Percentiles rank a stretch among this genome's conserved stretches.
Evolutionary conservation across 2,888 invertebrate species (phyloP).

Genomic region (Himalopsyche anomala): DNA sequence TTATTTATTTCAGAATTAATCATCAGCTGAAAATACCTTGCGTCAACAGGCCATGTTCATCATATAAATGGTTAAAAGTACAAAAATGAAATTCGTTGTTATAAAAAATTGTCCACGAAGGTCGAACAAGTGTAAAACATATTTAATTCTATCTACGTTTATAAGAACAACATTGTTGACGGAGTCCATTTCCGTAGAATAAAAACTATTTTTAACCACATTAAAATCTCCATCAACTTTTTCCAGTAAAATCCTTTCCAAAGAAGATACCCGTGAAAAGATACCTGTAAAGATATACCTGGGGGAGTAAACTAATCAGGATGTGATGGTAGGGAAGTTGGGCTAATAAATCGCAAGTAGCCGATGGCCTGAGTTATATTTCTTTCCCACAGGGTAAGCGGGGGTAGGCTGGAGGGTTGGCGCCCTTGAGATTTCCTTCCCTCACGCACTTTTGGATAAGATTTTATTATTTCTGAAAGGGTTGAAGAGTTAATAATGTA

Average conservation of each 20-base stretch:
- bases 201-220: conserved; percentile 11
- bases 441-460: conserved; percentile 18
- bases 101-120: too few species aligned
- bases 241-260: neutral
- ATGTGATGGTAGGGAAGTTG: conserved; percentile 51
- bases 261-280: neutral
- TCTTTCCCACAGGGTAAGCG: conserved; percentile 29
- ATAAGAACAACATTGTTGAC: too few species aligned
- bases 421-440: conserved; percentile 22
- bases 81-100: too few species aligned
- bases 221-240: neutral
- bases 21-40: too few species aligned
- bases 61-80: too few species aligned
- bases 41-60: too few species aligned
- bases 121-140: too few species aligned
- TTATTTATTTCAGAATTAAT: too few species aligned
- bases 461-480: conserved; percentile 29
- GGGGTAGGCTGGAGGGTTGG: neutral
- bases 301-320: conserved; percentile 53
- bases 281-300: conserved; percentile 42
- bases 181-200: neutral
- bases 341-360: conserved; percentile 56
- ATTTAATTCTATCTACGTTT: too few species aligned
- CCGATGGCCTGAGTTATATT: conserved; percentile 30
- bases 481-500: conserved; percentile 23